Percentiles rank a stretch among this genome's conserved stretches.
These are phyloP conservation scores for Cyprinella venusta DNA, from an alignment of 2,797 vertebrate genomes.

Conservation along the genomic window DNA sequence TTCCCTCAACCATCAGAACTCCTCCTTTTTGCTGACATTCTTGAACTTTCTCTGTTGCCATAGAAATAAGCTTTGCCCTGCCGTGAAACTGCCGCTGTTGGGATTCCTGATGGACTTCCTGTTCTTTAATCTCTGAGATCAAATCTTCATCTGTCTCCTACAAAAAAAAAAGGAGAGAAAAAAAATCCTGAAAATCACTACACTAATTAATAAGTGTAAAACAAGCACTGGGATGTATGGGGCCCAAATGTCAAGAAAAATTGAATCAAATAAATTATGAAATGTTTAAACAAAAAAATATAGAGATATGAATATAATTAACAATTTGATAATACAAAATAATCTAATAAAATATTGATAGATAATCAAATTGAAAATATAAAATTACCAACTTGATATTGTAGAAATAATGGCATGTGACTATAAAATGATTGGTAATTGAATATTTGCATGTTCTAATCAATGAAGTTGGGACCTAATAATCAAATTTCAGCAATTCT, in stretches of 20 bases:
- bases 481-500: background rate
- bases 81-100: conserved; percentile 76
- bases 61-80: conserved; percentile 72
- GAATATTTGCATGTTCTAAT: background rate
- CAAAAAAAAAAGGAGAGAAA: conserved; percentile 53
- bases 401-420: background rate
- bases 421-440: background rate
- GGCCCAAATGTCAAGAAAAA: background rate
- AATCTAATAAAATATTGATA: background rate
- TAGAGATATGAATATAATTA: background rate
- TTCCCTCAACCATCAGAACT: conserved; percentile 79
- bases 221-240: background rate
- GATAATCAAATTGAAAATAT: background rate
- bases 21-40: conserved; percentile 71
- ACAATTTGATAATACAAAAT: background rate
- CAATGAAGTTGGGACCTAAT: background rate
- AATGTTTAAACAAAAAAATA: background rate
- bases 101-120: conserved; percentile 79
- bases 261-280: background rate
- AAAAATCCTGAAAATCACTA: background rate
- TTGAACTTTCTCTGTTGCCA: conserved; percentile 66
- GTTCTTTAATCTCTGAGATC: conserved; percentile 68
- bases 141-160: conserved; percentile 58
- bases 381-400: background rate
- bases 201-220: background rate